phyloP scores from a whole-genome alignment of 2,113 vertebrate species.

The Dasypus novemcinctus region DNA sequence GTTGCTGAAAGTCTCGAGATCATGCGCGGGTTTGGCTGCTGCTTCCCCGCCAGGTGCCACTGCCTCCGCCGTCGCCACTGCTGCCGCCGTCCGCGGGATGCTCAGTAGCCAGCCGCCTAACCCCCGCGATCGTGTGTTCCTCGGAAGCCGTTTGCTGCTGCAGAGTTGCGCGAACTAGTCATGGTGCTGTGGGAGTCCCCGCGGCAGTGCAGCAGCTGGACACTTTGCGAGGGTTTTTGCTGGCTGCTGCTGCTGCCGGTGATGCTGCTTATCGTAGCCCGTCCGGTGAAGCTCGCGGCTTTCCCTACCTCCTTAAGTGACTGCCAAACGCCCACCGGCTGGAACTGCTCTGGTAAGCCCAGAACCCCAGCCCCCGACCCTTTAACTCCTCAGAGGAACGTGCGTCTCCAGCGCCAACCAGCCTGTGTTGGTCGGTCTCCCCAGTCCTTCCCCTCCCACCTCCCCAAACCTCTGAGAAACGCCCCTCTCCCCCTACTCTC shows the following conservation, averaged over 20 bases:
- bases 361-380: background rate
- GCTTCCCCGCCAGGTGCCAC: slow-evolving; percentile 48
- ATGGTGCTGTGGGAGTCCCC: slow-evolving; percentile 83
- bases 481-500: background rate
- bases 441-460: too few species aligned
- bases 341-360: slow-evolving; percentile 97
- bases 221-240: slow-evolving; percentile 83
- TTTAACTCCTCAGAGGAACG: background rate
- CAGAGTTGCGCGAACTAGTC: slow-evolving; percentile 82
- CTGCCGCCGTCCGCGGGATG: slow-evolving; percentile 73
- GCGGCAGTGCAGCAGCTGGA: slow-evolving; percentile 84
- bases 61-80: slow-evolving; percentile 37
- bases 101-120: slow-evolving; percentile 66
- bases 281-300: slow-evolving; percentile 91
- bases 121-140: slow-evolving; percentile 51
- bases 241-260: slow-evolving; percentile 84
- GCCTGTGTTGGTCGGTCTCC: background rate
- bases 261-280: slow-evolving; percentile 81
- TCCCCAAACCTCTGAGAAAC: background rate
- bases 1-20: slow-evolving; percentile 72
- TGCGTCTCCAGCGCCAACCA: background rate
- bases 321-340: slow-evolving; percentile 98
- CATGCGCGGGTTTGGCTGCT: slow-evolving; percentile 63
- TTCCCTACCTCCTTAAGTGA: slow-evolving; percentile 98
- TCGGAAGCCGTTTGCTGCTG: slow-evolving; percentile 61